phyloP scores from a whole-genome alignment of 2,113 vertebrate genomes.

The Labeo rohita region DNA sequence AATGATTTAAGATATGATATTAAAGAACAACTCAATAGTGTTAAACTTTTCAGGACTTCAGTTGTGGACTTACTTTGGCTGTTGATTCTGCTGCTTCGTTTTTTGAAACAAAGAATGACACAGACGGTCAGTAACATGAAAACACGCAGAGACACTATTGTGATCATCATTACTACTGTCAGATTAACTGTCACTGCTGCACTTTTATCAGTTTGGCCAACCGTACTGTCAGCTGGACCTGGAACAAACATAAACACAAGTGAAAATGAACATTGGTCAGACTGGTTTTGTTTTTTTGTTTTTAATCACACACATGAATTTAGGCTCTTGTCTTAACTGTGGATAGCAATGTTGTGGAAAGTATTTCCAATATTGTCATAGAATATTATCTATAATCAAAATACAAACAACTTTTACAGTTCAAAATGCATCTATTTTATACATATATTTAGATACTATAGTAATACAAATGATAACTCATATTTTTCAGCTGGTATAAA shows the following conservation, averaged over 20 bases:
- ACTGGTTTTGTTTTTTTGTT: too few relatives aligned
- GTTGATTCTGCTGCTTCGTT: not conserved
- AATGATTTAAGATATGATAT: not conserved
- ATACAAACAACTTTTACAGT: too few relatives aligned
- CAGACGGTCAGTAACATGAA: not conserved
- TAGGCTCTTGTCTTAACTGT: too few relatives aligned
- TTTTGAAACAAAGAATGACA: not conserved
- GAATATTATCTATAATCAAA: too few relatives aligned
- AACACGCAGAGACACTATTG: not conserved
- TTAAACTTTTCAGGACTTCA: not conserved
- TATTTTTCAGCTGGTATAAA: too few relatives aligned
- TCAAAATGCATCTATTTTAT: too few relatives aligned
- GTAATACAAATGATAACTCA: too few relatives aligned
- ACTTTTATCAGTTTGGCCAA: not conserved
- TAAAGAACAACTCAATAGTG: not conserved
- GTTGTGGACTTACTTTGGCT: slow-evolving; percentile 1
- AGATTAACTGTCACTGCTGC: not conserved
- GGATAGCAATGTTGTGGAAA: too few relatives aligned
- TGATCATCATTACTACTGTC: not conserved
- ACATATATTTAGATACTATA: too few relatives aligned
- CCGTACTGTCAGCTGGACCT: not conserved
- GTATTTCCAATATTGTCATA: too few relatives aligned
- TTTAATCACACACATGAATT: too few relatives aligned
- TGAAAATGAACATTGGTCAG: too few relatives aligned
- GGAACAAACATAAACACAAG: not conserved